phyloP scores from a whole-genome alignment of 2,797 vertebrate species.

The Sebastes baramenuke region DNA sequence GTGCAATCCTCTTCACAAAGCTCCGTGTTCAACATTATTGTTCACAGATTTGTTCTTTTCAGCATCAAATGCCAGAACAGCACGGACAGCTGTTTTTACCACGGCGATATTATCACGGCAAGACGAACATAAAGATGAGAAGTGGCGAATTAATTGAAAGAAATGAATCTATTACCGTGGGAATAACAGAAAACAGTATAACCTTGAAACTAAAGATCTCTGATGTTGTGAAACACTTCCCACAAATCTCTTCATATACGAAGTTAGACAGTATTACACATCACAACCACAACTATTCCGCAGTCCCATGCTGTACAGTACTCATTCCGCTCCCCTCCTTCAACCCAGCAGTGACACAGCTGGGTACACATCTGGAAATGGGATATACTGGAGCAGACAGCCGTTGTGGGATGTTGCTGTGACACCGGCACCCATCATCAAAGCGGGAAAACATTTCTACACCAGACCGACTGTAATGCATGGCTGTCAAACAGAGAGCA shows the following conservation, averaged over 20 bases:
- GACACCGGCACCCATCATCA: slow-evolving; percentile 35
- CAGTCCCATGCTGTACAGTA: not conserved
- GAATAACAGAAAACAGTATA: not conserved
- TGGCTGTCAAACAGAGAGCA: slow-evolving; percentile 23
- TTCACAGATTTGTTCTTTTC: slow-evolving; percentile 2
- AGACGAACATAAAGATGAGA: not conserved
- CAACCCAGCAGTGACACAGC: slow-evolving; percentile 18
- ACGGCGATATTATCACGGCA: not conserved
- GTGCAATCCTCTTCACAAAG: slow-evolving; percentile 19
- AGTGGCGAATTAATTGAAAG: not conserved
- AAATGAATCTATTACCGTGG: not conserved
- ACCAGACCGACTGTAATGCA: slow-evolving; percentile 20
- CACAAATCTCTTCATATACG: not conserved
- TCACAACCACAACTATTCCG: not conserved
- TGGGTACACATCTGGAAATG: slow-evolving; percentile 56
- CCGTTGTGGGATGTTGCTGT: slow-evolving; percentile 45
- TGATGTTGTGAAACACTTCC: not conserved
- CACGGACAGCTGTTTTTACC: not conserved
- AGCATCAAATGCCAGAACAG: not conserved
- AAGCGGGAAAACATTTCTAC: slow-evolving; percentile 44
- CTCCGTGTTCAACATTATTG: not conserved
- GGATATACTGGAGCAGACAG: slow-evolving; percentile 38
- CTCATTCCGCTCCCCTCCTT: not conserved
- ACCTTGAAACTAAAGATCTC: not conserved
- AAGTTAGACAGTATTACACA: not conserved